Evolutionary conservation across 1,140 invertebrate species (phyloP), one percentile per base, ranked within the genome.

Genomic region (Leptonema lineaticorne): DNA sequence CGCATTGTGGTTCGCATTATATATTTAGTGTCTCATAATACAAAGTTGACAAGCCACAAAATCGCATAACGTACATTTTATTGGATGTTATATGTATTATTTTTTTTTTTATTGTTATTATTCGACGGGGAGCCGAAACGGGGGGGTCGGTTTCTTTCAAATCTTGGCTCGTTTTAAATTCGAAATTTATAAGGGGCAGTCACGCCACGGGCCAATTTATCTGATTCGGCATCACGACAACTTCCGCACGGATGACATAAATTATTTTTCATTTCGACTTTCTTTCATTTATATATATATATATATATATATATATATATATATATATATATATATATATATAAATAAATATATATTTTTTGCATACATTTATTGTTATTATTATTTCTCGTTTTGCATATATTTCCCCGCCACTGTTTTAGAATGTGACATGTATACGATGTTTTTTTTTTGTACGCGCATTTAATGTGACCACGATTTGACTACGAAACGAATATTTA

Each of bases 211-310:
- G 27, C 45, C 46, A 60, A 68, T 68, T 68, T 68, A 68, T 68
- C 66, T 62, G 58, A 68, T 68, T 68, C 46, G 66, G 58, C 66
- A 62, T 68, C 66, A 68, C 66, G 66, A 62, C 66, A 68, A 68
- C 66, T 56, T 68, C 58, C 46, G 33, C 45, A 50, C 45, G 57
- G 66, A 68, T 53, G 66, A 68, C 58, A 62, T 68, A 68, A 68
- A 68, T 62, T 68, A 68, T 68, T 68, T 68, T 60, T 62, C 66
- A 41, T 62, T 68, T 58, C 41, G 37, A 16, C 16, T 41, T 41
- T 41, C 37, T 41, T 41, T 41, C 11, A 33, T 33, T 6, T 33
- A 33, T 33, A 33, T 33, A 33, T 33, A 33, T 33, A 33, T 33
- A 33, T 33, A 33, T 33, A 33, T 33, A 33, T 33, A 33, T 33